These are phyloP conservation scores for Gila robusta DNA, from an alignment of 2,797 vertebrate species.

Conservation along the genomic window DNA sequence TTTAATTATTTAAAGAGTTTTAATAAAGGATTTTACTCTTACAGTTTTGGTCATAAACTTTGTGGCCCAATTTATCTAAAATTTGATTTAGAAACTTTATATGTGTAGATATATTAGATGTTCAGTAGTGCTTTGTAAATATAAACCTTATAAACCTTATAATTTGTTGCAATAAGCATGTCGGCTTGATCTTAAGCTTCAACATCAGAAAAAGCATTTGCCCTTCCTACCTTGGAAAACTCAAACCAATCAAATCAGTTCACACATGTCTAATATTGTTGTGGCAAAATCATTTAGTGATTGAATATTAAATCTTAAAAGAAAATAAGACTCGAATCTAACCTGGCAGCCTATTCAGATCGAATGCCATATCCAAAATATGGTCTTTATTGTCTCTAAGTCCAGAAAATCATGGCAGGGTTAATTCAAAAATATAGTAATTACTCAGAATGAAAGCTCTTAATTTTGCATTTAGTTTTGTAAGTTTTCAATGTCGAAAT, in stretches of 20 bases:
- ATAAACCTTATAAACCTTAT: neutral
- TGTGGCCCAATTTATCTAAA: too few relatives aligned
- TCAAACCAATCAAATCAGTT: neutral
- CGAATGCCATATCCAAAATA: neutral
- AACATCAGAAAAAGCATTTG: neutral
- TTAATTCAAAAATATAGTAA: too few relatives aligned
- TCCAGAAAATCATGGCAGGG: neutral
- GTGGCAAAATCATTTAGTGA: neutral
- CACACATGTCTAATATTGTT: too few relatives aligned
- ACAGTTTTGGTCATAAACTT: too few relatives aligned
- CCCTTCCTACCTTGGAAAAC: neutral
- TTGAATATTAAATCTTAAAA: neutral
- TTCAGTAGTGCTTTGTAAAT: neutral
- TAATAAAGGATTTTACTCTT: neutral
- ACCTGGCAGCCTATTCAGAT: neutral
- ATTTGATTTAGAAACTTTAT: too few relatives aligned
- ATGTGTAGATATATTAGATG: too few relatives aligned
- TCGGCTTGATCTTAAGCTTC: neutral
- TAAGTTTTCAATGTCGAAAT: neutral
- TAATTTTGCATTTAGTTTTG: neutral
- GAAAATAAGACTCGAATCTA: neutral
- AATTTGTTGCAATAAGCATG: neutral
- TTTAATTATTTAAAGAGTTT: neutral
- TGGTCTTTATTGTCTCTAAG: neutral
- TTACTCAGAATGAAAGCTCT: neutral